phyloP scores from a whole-genome alignment of 2,113 vertebrate genomes.

The Ibidorhyncha struthersii region DNA sequence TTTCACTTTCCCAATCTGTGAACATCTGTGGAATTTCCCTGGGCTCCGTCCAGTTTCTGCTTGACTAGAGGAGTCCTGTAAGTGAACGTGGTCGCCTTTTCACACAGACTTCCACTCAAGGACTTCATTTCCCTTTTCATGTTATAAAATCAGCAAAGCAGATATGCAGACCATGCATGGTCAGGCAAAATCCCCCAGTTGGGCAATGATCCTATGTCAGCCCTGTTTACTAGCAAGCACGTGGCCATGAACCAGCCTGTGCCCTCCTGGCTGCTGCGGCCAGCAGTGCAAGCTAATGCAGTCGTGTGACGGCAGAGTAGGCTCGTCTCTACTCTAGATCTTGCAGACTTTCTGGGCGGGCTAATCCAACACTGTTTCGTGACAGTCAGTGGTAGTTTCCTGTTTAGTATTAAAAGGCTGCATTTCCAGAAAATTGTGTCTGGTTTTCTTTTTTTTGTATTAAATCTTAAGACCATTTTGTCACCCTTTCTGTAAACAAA shows the following conservation, averaged over 20 bases:
- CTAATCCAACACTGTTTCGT: neutral
- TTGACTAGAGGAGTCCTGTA: neutral
- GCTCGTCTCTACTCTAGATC: neutral
- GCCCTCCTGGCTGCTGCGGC: neutral
- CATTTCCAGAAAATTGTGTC: constrained; percentile 25
- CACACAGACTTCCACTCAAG: neutral
- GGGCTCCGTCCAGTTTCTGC: neutral
- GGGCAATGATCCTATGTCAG: neutral
- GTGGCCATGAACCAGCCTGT: fast-evolving
- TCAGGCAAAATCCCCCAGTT: neutral
- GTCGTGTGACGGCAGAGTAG: neutral
- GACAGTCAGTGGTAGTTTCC: neutral
- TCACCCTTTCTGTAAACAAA: neutral
- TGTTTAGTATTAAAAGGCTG: neutral
- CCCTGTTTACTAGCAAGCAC: neutral
- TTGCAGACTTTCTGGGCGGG: neutral
- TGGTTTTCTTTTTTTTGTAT: neutral
- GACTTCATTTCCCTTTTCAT: neutral
- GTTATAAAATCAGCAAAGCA: neutral
- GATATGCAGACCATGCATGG: fast-evolving
- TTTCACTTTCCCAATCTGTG: neutral
- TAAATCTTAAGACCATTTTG: neutral
- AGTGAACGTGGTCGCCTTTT: fast-evolving
- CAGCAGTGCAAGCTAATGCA: neutral
- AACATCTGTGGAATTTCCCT: neutral